These are phyloP conservation scores for Pseudanteris insignis DNA, from an alignment of 2,888 invertebrate species.

Conservation along the genomic window DNA sequence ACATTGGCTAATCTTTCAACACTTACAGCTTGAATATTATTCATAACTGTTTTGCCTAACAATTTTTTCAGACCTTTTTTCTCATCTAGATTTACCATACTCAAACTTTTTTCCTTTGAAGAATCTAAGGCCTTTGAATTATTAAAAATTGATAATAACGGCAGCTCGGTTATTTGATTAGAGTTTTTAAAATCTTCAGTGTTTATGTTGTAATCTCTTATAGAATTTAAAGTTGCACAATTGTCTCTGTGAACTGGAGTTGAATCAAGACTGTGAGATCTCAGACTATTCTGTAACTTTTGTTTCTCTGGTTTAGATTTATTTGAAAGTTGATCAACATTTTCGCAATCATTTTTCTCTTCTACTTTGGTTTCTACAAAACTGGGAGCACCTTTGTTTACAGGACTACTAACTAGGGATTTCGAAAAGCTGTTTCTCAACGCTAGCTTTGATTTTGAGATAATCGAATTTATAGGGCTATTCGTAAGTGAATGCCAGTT, in stretches of 20 bases:
- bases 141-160: constrained; percentile 57
- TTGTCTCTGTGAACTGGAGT: constrained; percentile 48
- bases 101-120: constrained; percentile 56
- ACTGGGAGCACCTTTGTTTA: constrained; percentile 50
- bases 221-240: too few species aligned
- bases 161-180: too few species aligned
- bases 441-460: constrained; percentile 54
- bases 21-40: constrained; percentile 54
- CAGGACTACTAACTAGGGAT: constrained; percentile 56
- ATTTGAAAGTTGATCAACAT: neutral
- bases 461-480: constrained; percentile 55
- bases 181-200: neutral
- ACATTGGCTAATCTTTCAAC: constrained; percentile 55
- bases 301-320: neutral
- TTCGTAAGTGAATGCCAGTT: constrained; percentile 53
- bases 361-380: constrained; percentile 46
- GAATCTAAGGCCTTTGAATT: constrained; percentile 38
- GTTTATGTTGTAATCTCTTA: constrained; percentile 1
- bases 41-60: constrained; percentile 51
- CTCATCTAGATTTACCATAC: constrained; percentile 59
- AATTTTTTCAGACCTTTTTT: constrained; percentile 52
- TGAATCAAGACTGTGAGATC: constrained; percentile 50
- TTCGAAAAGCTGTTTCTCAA: constrained; percentile 55
- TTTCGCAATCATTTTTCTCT: too few species aligned
- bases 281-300: constrained; percentile 1